phyloP scores from a whole-genome alignment of 2,797 vertebrate genomes.

The Melanotaenia parkinsoni region DNA sequence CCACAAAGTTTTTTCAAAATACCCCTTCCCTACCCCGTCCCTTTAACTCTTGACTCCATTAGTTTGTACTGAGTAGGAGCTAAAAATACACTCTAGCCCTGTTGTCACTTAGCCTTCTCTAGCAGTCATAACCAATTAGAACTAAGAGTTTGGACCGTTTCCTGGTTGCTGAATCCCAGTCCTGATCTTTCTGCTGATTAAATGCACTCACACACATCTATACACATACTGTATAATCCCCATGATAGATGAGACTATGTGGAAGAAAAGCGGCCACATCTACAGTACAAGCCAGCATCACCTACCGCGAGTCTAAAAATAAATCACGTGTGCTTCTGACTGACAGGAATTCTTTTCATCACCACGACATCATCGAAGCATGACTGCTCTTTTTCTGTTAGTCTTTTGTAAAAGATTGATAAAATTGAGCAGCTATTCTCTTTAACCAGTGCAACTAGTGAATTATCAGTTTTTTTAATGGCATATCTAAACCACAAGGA shows the following conservation, averaged over 20 bases:
- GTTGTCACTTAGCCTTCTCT: constrained; percentile 68
- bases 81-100: constrained; percentile 67
- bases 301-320: constrained; percentile 45
- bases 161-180: constrained; percentile 64
- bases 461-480: constrained; percentile 28
- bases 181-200: constrained; percentile 55
- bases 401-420: constrained; percentile 29
- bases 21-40: constrained; percentile 8
- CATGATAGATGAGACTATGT: constrained; percentile 31
- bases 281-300: constrained; percentile 28
- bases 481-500: neutral
- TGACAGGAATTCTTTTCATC: constrained; percentile 31
- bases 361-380: constrained; percentile 14
- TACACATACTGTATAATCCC: constrained; percentile 12
- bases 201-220: constrained; percentile 20
- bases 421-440: constrained; percentile 29
- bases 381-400: constrained; percentile 32
- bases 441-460: constrained; percentile 12
- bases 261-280: constrained; percentile 17
- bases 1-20: constrained; percentile 71
- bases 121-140: constrained; percentile 69
- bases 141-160: constrained; percentile 44
- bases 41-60: constrained; percentile 37
- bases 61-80: constrained; percentile 59
- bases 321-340: constrained; percentile 37